A percentile compares a stretch with the other conserved stretches of the same genome.
Conservation (phyloP, 2,113 vertebrate genomes). For the Hepsetus odoe region DNA sequence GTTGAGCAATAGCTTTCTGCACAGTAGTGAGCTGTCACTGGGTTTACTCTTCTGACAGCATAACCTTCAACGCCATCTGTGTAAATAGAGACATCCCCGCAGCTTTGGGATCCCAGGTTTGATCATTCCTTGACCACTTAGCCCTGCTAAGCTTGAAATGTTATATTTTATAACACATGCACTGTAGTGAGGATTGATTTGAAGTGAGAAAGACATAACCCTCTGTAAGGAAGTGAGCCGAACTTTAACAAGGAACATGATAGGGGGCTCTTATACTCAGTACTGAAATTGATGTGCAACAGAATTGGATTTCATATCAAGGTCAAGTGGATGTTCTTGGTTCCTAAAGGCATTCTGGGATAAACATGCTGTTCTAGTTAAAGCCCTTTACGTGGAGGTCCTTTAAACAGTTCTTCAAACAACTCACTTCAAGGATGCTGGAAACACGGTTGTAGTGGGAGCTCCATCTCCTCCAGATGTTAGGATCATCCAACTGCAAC, state of each 20-base stretch:
- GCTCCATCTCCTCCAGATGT: no score
- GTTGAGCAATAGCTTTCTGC: background rate
- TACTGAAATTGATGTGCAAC: background rate
- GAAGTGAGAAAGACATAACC: background rate
- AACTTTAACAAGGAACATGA: background rate
- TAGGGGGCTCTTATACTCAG: background rate
- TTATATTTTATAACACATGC: background rate
- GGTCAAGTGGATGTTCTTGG: background rate
- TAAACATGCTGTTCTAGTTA: no score
- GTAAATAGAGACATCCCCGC: background rate
- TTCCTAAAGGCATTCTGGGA: no score
- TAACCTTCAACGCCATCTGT: conserved; percentile 3
- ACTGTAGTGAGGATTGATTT: background rate
- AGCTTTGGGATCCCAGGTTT: conserved; percentile 11
- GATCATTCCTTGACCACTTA: conserved; percentile 1
- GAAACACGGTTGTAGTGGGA: no score
- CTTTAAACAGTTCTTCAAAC: no score
- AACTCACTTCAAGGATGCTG: no score
- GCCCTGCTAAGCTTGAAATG: no score
- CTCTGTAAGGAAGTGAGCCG: background rate
- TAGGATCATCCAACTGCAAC: no score
- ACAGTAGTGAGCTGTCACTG: background rate
- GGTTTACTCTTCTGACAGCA: background rate
- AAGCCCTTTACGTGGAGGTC: no score
- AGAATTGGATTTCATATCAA: background rate